Evolutionary conservation across 2,797 vertebrate species (phyloP).

Genomic region (Halcyon smyrnensis): DNA sequence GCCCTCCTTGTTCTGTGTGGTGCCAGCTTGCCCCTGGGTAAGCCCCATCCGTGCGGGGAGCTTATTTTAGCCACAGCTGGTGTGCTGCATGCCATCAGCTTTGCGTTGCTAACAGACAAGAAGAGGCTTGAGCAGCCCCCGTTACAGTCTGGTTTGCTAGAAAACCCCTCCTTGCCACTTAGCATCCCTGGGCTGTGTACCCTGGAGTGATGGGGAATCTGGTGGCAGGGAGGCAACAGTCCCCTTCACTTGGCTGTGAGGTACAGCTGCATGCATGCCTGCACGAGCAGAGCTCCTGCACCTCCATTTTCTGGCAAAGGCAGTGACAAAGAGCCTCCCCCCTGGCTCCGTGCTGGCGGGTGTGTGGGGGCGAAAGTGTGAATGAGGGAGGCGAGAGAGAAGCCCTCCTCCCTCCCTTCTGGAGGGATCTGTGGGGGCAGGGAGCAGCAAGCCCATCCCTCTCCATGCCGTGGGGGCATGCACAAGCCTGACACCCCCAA

Average conservation of each 20-base stretch:
- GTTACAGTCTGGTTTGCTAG: rapidly evolving
- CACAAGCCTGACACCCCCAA: rapidly evolving
- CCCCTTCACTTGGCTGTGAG: rapidly evolving
- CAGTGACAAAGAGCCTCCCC: background rate
- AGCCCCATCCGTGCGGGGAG: rapidly evolving
- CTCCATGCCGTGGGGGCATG: rapidly evolving
- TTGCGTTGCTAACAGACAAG: background rate
- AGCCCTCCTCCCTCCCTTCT: slow-evolving; percentile 1
- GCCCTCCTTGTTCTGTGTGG: rapidly evolving
- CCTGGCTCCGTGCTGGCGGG: background rate
- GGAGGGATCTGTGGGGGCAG: background rate
- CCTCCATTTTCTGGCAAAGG: background rate
- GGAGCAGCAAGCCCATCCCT: background rate
- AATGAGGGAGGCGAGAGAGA: background rate
- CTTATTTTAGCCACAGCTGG: rapidly evolving
- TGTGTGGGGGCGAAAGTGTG: background rate
- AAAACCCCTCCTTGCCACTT: background rate
- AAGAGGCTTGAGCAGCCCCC: background rate
- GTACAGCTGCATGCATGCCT: background rate
- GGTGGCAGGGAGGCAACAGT: background rate
- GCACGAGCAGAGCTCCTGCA: background rate
- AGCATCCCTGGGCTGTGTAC: background rate
- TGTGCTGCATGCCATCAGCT: background rate
- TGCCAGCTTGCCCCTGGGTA: background rate
- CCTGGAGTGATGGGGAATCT: rapidly evolving